Evolutionary conservation across 92 coral and sea anemone species (phyloP), one percentile per base, ranked within the genome.

Genomic region (Siderastrea radians): DNA sequence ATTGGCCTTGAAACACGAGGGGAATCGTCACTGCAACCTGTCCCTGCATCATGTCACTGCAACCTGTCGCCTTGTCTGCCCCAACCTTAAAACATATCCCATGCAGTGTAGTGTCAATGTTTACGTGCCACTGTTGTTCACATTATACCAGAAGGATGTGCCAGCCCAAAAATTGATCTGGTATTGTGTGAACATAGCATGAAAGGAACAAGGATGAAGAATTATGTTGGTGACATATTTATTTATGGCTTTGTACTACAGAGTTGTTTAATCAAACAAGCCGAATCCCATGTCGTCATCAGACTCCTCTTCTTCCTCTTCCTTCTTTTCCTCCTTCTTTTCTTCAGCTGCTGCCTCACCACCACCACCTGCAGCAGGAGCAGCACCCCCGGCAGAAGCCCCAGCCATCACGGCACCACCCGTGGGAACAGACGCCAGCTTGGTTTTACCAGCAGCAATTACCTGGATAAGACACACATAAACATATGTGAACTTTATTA

Each of bases 251-350:
- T 10, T 13, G 17, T 14, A 53, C 38, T 17, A 15, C 48, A 65
- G 78, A 78, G 71, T 57, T 69, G 61, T 67, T 90, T 93, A 96
- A 83, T 97, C 99, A 89, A 97, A 97, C 80, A 97, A 93, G 82
- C 99, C 99, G 84, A 97, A 97, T 88, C 99, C 99, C 98, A 97
- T 95, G 78, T 97, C 99, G 52, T 97, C 99, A 92, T 97, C 99
- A 59, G 98, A 96, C 87, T 94, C 97, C 78, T 90, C 92, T 16
- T 91, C 92, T 73, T 92, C 94, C 60, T 91, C 95, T 51, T 94
- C 94, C 80, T 97, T 92, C 38, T 89, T 84, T 61, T 95, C 98
- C 67, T 95, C 98, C 65, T 97, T 91, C 90, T 97, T 97, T 84
- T 95, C 92, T 46, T 97, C 99, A 74, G 90, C 92, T 72, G 87